Conservation (phyloP, 2,113 vertebrate genomes). For the Gadus macrocephalus region DNA sequence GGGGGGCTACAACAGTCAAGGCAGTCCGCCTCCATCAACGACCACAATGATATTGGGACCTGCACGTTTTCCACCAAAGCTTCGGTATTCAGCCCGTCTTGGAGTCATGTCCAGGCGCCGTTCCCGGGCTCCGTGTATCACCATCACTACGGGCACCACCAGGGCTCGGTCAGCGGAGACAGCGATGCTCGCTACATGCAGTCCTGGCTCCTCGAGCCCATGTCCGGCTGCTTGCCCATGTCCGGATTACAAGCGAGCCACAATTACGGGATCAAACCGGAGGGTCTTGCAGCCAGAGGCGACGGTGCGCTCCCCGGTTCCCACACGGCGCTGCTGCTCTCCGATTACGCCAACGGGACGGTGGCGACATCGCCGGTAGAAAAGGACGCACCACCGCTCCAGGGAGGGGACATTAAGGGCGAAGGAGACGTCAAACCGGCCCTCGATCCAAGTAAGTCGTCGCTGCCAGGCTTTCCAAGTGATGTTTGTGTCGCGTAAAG, state of each 20-base stretch:
- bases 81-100: constrained; percentile 83
- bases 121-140: constrained; percentile 78
- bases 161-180: constrained; percentile 77
- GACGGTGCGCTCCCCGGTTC: constrained; percentile 81
- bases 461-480: constrained; percentile 30
- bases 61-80: constrained; percentile 91
- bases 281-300: constrained; percentile 80
- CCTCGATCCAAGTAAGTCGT: constrained; percentile 92
- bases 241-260: constrained; percentile 86
- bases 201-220: constrained; percentile 90
- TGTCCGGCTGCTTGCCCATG: constrained; percentile 87
- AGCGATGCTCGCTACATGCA: constrained; percentile 90
- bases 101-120: constrained; percentile 87
- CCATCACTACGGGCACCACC: constrained; percentile 86
- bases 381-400: constrained; percentile 81
- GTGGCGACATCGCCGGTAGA: constrained; percentile 80
- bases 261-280: constrained; percentile 91
- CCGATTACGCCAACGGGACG: constrained; percentile 86
- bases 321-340: constrained; percentile 85
- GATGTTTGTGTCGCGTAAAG: constrained; percentile 45
- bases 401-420: constrained; percentile 77
- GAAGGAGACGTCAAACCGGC: constrained; percentile 85
- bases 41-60: constrained; percentile 84
- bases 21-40: constrained; percentile 72
- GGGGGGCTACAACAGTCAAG: constrained; percentile 76